Evolutionary conservation across 1,140 invertebrate species (phyloP), one percentile per base, ranked within the genome.

Genomic region (Zaprionus camerounensis): DNA sequence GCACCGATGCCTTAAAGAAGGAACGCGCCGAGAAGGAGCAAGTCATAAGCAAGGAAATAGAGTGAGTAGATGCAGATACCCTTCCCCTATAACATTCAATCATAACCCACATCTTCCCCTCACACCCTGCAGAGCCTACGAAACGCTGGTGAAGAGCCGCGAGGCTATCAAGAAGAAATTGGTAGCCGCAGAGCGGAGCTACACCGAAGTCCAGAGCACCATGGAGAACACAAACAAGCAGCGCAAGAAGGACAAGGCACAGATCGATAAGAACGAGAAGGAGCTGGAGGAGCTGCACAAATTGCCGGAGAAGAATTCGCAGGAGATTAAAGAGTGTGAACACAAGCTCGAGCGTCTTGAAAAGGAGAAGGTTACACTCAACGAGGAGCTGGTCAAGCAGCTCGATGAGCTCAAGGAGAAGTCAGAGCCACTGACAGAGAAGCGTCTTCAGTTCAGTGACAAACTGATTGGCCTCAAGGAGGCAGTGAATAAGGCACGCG

Each of bases 271-370:
- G 80, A 95, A 96, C 84, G 95, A 94, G 73, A 92, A 91, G 5
- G 95, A 96, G 80, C 83, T 96, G 3, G 94, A 94, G 28, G 94
- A 95, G n/a, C 90, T 96, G 13, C 92, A 94, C 76, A 94, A 94
- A 78, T 91, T 95, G 55, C 97, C 97, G 1, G 95, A 95, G 34
- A 96, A 96, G 78, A 96, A 96, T 92, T 92, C 93, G 46, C 94
- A 95, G 65, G 94, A 96, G 68, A 97, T 98, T 56, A 93, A 94
- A 67, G 96, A 97, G 67, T 95, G 96, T 71, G 94, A 96, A 78
- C 91, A 86, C 12, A 92, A 96, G 36, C 93, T 95, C 34, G 93
- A 94, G 49, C 94, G 94, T 71, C 83, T 95, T 11, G 90, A 84
- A 2, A 92, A 93, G 28, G 93, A 94, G 63, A 95, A 94, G 67